Evolutionary conservation across 1,140 invertebrate species (phyloP).

Genomic region (Paraescarpia echinospica): DNA sequence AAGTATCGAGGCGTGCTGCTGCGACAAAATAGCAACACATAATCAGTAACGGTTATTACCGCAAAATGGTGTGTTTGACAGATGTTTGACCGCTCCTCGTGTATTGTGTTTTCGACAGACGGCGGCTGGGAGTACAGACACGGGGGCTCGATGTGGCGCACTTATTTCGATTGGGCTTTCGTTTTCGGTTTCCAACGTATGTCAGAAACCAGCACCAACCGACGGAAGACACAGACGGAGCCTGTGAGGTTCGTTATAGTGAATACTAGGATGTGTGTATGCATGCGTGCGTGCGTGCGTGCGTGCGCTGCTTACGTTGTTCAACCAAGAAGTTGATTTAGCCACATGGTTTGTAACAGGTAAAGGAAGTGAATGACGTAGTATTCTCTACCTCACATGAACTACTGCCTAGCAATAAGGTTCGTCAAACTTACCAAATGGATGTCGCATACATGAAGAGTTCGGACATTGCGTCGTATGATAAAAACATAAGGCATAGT

Average conservation of each 20-base stretch:
- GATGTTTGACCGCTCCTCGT: background rate
- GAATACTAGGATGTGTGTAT: background rate
- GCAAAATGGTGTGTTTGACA: too few relatives aligned
- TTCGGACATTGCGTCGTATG: too few relatives aligned
- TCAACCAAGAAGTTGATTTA: background rate
- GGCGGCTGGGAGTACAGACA: constrained; percentile 21
- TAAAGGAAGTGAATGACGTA: background rate
- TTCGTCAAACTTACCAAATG: too few relatives aligned
- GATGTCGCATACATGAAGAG: too few relatives aligned
- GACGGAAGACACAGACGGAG: constrained; percentile 6
- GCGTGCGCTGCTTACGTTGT: background rate
- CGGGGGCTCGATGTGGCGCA: constrained; percentile 15
- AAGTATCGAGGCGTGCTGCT: too few relatives aligned
- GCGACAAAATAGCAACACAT: too few relatives aligned
- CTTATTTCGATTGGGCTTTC: constrained; percentile 24
- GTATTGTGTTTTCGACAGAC: background rate
- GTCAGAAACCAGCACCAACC: background rate
- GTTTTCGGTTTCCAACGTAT: constrained; percentile 22
- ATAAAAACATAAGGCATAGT: too few relatives aligned
- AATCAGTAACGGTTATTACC: too few relatives aligned
- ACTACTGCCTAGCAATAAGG: too few relatives aligned
- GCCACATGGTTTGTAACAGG: background rate
- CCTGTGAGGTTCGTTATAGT: constrained; percentile 10
- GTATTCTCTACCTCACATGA: too few relatives aligned
- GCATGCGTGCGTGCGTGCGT: background rate